Conservation (phyloP, 2,797 vertebrate species). For the Sebastes minor region DNA sequence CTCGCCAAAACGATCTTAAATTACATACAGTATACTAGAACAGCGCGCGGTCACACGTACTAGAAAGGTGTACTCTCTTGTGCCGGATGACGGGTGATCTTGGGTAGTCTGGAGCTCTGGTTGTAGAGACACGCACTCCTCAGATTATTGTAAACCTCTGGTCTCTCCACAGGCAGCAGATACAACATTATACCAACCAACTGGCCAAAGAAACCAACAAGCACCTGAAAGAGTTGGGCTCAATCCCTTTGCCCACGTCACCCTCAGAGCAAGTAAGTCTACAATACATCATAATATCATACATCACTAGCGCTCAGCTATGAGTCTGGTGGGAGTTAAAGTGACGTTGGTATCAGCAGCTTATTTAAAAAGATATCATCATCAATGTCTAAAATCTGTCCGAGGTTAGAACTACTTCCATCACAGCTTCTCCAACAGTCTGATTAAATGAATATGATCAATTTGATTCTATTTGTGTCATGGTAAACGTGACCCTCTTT, state of each 20-base stretch:
- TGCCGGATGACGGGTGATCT: not conserved
- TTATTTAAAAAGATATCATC: not conserved
- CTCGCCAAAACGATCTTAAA: not conserved
- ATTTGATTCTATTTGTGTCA: too few species aligned
- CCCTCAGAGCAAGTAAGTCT: conserved; percentile 89
- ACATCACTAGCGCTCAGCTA: not conserved
- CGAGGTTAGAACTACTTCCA: not conserved
- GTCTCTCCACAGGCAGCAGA: conserved; percentile 86
- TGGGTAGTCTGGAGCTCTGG: not conserved
- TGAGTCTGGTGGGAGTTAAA: not conserved
- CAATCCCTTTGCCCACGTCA: conserved; percentile 84
- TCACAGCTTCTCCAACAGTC: not conserved
- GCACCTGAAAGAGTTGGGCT: conserved; percentile 92
- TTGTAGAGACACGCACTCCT: not conserved
- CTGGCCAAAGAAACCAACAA: conserved; percentile 97
- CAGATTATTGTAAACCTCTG: not conserved
- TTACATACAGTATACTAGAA: not conserved
- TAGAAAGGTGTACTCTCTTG: not conserved
- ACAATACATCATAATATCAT: not conserved
- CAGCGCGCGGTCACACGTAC: not conserved
- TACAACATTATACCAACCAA: conserved; percentile 93
- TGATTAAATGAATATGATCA: not conserved
- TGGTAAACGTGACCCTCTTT: not conserved
- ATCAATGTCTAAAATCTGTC: not conserved
- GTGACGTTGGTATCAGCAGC: not conserved